A percentile compares a stretch with the other conserved stretches of the same genome.
Evolutionary conservation across 2,888 invertebrate genomes (phyloP).

Genomic region (Diadegma fenestrale): DNA sequence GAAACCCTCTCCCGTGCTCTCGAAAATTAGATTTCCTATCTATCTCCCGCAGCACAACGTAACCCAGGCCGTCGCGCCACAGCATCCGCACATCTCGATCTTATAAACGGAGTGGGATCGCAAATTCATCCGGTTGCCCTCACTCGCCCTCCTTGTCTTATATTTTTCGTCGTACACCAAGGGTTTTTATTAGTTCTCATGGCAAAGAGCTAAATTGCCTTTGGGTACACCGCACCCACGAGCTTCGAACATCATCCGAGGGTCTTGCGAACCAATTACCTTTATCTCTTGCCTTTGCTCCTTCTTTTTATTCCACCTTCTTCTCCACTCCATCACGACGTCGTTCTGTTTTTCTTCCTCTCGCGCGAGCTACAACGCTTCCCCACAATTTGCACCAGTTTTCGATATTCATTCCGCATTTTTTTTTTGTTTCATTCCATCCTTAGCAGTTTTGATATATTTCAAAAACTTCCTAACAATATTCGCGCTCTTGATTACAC

Average conservation of each 20-base stretch:
- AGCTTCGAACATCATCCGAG: constrained; percentile 72
- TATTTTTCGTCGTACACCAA: constrained; percentile 69
- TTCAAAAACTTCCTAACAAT: neutral
- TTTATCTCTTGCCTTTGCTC: constrained; percentile 66
- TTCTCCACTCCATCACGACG: constrained; percentile 18
- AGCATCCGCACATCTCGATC: constrained; percentile 56
- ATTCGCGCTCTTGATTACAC: neutral
- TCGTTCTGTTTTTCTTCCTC: constrained; percentile 55
- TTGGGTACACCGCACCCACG: constrained; percentile 57
- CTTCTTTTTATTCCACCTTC: constrained; percentile 40
- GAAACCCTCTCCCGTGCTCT: constrained; percentile 71
- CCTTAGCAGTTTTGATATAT: neutral
- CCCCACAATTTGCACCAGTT: neutral
- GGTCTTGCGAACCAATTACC: constrained; percentile 73
- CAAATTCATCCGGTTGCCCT: constrained; percentile 39
- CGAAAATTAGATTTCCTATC: constrained; percentile 85
- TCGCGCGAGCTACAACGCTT: constrained; percentile 31
- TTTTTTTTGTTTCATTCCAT: neutral
- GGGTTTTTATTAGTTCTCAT: constrained; percentile 72
- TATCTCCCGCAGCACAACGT: constrained; percentile 78
- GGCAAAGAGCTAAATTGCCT: constrained; percentile 73
- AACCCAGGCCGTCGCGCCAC: constrained; percentile 53
- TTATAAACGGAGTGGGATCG: constrained; percentile 38
- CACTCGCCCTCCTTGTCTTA: constrained; percentile 37
- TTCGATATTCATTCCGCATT: neutral